Base-by-base conservation (phyloP, 2,888 invertebrate genomes). In the Acleris literana region DNA sequence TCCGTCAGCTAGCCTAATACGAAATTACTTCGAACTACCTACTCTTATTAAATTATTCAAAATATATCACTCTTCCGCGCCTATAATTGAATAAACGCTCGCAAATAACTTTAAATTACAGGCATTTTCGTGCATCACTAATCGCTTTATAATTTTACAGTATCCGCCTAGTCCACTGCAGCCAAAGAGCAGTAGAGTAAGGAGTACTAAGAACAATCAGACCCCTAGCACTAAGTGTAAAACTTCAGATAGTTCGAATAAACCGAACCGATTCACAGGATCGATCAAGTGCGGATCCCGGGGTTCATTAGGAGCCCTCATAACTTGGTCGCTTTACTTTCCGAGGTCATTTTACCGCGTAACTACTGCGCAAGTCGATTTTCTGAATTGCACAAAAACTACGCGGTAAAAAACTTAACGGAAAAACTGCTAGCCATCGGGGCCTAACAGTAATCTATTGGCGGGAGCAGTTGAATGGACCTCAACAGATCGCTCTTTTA, bases 11-110 rank as follows among this genome's bases (percentile, higher is more conserved):
- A 59, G 49, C 54, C 49, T 64, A 64, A 48, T 39, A 54, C 22
- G 54, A 64, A 60, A 43, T 64, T 54, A 59, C 48, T 59, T 59
- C 59, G 25, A 64, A 59, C 58, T 64, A 64, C 48, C 64, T 60
- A 64, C 29, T 55, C 59, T 60, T 64, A 64, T 22, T 55, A 55
- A 39, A 64, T 60, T 64, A 60, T 60, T 60, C 43, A 64, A 64
- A 64, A 64, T 64, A 63, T 63, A 64, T 64, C 64, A 64, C 59
- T 54, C 54, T 64, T 59, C 54, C 54, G 59, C 64, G 59, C 20
- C 43, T 53, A 60, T 25, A 22, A 25, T 54, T 49, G 25, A 25
- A 53, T 54, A 64, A 39, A 59, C 54, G 54, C 59, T 64, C 59
- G 64, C 54, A 60, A 54, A 59, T 46, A 39, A 60, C 49, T 55